Evolutionary conservation across 1,140 invertebrate species (phyloP).

Genomic region (Chlorops oryzae): DNA sequence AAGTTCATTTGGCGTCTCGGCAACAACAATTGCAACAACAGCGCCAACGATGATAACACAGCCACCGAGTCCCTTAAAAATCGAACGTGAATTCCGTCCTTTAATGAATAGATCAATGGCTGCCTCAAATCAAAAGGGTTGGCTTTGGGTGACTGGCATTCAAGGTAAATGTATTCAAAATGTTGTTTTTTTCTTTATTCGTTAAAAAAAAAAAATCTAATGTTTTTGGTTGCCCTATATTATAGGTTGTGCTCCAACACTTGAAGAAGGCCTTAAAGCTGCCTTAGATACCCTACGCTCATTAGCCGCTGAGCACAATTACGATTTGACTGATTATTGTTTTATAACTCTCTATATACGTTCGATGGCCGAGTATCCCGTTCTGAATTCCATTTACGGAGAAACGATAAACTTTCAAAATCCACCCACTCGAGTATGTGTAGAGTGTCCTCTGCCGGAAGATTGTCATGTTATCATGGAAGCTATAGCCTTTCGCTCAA

Average conservation of each 20-base stretch:
- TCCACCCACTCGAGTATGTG: conserved; percentile 82
- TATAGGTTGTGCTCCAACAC: conserved; percentile 27
- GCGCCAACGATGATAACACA: conserved; percentile 21
- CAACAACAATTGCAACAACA: conserved; percentile 19
- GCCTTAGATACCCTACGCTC: conserved; percentile 29
- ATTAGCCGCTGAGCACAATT: conserved; percentile 48
- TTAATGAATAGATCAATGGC: conserved; percentile 50
- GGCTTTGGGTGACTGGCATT: conserved; percentile 75
- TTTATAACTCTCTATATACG: conserved; percentile 75
- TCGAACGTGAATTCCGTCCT: conserved; percentile 43
- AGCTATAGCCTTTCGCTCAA: conserved; percentile 60
- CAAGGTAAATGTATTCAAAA: conserved; percentile 55
- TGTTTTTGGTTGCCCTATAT: too few species aligned
- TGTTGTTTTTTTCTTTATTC: not conserved
- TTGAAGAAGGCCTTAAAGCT: conserved; percentile 35
- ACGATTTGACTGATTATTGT: conserved; percentile 64
- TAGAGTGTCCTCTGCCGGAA: conserved; percentile 68
- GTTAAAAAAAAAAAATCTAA: not conserved
- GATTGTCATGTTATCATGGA: conserved; percentile 72
- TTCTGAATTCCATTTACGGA: conserved; percentile 72
- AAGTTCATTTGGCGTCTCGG: conserved; percentile 21
- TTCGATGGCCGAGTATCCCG: conserved; percentile 71
- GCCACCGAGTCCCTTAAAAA: conserved; percentile 43
- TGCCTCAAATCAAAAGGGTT: conserved; percentile 63
- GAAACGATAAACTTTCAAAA: conserved; percentile 69